Conservation (phyloP, 2,113 vertebrate genomes). For the Crotalus helleri region DNA sequence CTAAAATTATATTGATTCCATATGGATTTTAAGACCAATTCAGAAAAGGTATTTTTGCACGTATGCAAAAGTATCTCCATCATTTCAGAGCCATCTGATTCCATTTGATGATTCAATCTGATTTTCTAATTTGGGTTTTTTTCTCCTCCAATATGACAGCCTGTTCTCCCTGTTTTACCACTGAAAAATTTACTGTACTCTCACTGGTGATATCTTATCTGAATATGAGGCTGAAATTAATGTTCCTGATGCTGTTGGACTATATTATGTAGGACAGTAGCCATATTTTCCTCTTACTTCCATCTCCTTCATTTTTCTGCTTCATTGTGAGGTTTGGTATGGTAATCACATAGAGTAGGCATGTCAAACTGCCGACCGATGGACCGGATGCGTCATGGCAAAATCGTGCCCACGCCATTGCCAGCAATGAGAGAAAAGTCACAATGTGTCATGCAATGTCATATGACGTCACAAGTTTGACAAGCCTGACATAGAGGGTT, state of each 20-base stretch:
- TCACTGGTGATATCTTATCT: background rate
- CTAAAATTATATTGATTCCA: background rate
- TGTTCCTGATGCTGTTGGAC: background rate
- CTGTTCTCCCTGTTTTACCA: background rate
- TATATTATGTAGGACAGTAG: background rate
- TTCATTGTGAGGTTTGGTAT: background rate
- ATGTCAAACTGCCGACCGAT: no score
- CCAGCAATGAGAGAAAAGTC: accelerated
- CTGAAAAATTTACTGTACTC: background rate
- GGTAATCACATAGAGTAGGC: background rate
- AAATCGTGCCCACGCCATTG: no score
- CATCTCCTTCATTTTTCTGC: background rate
- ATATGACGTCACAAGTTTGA: no score
- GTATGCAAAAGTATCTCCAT: background rate
- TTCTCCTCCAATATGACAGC: background rate
- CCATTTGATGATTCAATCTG: background rate
- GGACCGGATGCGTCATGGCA: no score
- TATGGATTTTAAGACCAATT: background rate
- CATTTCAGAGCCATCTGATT: background rate
- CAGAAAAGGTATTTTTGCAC: background rate
- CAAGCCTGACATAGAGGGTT: background rate
- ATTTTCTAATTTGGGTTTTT: background rate
- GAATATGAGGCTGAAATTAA: background rate
- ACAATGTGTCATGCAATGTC: no score
- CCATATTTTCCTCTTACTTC: background rate